Evolutionary conservation across 2,113 vertebrate species (phyloP).

Genomic region (Pseudolaguvia tuberculata): DNA sequence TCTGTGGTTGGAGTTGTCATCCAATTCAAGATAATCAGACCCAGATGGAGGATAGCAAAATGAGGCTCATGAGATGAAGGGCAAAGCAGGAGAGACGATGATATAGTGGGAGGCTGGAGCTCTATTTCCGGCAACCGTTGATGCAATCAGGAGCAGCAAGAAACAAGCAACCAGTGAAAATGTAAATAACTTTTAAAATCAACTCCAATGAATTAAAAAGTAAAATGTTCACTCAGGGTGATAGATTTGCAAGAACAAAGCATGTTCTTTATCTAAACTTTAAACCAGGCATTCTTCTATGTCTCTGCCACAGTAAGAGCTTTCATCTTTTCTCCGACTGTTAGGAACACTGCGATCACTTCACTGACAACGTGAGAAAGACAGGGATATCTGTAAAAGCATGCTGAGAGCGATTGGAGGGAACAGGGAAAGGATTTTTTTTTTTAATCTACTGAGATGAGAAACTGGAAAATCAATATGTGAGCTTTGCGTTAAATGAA

Average conservation of each 20-base stretch:
- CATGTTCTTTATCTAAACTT: conserved; percentile 16
- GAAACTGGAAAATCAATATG: conserved; percentile 9
- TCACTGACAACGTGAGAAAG: conserved; percentile 47
- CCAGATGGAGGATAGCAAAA: background rate
- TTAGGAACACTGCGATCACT: conserved; percentile 42
- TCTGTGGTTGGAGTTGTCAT: background rate
- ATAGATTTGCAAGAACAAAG: background rate
- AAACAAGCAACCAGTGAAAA: background rate
- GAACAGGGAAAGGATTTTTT: conserved; percentile 35
- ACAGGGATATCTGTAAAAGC: conserved; percentile 48
- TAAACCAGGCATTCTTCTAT: conserved; percentile 1
- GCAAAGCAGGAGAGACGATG: conserved; percentile 12
- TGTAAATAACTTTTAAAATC: conserved; percentile 12
- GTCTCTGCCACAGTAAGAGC: conserved; percentile 24
- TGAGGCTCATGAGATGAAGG: conserved; percentile 25
- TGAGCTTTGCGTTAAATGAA: conserved; percentile 15
- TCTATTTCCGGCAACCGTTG: background rate
- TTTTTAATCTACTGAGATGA: conserved; percentile 7
- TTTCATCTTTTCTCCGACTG: conserved; percentile 61
- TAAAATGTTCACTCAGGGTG: background rate
- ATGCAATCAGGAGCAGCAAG: background rate
- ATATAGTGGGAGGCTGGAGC: conserved; percentile 12
- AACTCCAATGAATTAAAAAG: background rate
- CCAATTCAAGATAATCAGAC: conserved; percentile 26
- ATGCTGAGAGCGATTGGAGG: conserved; percentile 39